Base-by-base conservation (phyloP, 2,113 vertebrate species). In the Centrocercus urophasianus region DNA sequence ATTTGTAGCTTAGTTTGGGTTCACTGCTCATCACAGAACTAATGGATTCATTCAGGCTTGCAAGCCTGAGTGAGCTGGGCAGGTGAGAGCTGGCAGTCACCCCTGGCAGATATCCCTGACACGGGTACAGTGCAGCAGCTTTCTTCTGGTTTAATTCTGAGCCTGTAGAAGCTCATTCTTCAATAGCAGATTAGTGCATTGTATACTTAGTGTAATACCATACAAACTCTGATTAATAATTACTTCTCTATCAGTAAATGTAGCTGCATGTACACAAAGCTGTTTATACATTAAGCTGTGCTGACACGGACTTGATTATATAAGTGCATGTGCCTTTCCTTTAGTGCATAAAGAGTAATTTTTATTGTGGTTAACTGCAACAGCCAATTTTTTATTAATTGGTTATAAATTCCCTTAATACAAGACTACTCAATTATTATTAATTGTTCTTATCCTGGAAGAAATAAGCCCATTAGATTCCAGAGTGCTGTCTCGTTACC, bases 41-140 rank as follows among this genome's bases (percentile, higher is more conserved):
- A 88, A 96, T 80, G 82, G 80, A 93, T 84, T 85, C 45, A n/a
- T 69, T 91, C 89, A 88, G 81, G 81, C 71, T 75, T 89, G 65
- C 88, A 93, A 91, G 93, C 32, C 81, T 86, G 88, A 96, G 63
- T 70, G 81, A 93, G 73, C 67, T 43, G 86, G 89, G 36, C n/a
- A 93, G 93, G 96, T 93, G 74, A 94, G 61, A 63, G 57, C 66
- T 94, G 96, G 95, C 88, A 94, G 66, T 60, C 32, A 27, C 85
- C 76, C 43, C 74, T 96, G 71, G 94, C 95, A 91, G 81, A 90
- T 70, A 67, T 83, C 92, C 63, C n/a, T 2, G n/a, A 52, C 5
- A 28, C 0, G 1, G 45, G 34, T 79, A 45, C 60, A 71, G 87
- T 40, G 71, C 85, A 94, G 90, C 71, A 93, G 83, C 61, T 72